Percentiles rank a stretch among this genome's conserved stretches.
Evolutionary conservation across 2,113 vertebrate species (phyloP).

Genomic region (Hystrix brachyura): DNA sequence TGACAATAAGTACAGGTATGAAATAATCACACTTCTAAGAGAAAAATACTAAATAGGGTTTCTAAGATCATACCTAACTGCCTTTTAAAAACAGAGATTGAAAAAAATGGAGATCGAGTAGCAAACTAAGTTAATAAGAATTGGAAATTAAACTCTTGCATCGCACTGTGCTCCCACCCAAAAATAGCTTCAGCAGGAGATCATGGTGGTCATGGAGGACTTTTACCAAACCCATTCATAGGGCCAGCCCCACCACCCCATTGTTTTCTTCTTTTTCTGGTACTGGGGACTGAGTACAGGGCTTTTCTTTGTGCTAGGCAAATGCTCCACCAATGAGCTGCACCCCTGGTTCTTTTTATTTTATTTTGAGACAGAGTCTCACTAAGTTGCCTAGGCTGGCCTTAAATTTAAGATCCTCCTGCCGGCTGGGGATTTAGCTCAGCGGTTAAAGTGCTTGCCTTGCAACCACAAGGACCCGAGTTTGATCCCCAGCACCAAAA

Average conservation of each 20-base stretch:
- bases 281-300: not conserved
- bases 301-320: not conserved
- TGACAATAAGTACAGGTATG: not conserved
- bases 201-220: not conserved
- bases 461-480: no score
- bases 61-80: no score
- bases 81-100: no score
- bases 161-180: no score
- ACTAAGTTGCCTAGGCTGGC: not conserved
- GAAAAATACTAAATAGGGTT: not conserved
- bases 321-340: not conserved
- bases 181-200: not conserved
- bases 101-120: not conserved
- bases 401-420: not conserved
- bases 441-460: no score
- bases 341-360: not conserved
- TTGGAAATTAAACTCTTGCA: not conserved
- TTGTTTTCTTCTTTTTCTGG: not conserved
- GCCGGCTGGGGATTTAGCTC: not conserved
- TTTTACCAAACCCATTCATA: fast-evolving
- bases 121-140: not conserved
- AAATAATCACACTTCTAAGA: not conserved
- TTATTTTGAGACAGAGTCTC: not conserved
- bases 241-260: not conserved
- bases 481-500: no score